Percentiles rank a stretch among this genome's conserved stretches.
phyloP scores from a whole-genome alignment of 2,888 invertebrate species.

The Ametastegia equiseti region DNA sequence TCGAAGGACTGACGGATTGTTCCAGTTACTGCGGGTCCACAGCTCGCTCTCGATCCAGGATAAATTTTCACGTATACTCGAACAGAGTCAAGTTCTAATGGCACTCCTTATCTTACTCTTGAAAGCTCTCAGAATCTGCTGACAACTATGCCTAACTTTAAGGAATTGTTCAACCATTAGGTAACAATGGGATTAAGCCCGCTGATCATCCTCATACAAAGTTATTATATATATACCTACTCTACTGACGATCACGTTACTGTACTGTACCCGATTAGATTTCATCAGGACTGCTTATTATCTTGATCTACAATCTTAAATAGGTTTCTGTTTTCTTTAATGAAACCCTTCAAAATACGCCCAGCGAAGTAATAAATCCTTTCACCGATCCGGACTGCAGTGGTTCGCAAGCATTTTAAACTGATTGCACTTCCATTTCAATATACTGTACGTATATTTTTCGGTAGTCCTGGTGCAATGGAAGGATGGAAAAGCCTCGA shows the following conservation, averaged over 20 bases:
- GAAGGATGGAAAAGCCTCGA: not conserved
- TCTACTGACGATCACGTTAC: not conserved
- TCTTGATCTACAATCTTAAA: not conserved
- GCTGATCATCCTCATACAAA: not conserved
- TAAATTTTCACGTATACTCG: not conserved
- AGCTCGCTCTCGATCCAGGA: not conserved
- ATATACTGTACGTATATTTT: not conserved
- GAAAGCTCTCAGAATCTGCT: slow-evolving; percentile 17
- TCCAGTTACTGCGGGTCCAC: not conserved
- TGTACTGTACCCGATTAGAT: not conserved
- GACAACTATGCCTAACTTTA: slow-evolving; percentile 9
- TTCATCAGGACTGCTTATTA: not conserved
- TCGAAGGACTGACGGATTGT: not conserved
- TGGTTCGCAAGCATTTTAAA: not conserved
- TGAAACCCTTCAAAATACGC: not conserved
- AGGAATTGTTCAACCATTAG: slow-evolving; percentile 34
- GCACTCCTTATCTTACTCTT: slow-evolving; percentile 2
- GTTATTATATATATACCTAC: slow-evolving; percentile 1
- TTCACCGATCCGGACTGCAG: not conserved
- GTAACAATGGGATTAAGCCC: slow-evolving; percentile 16
- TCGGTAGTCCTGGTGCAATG: not conserved
- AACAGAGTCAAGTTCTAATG: slow-evolving; percentile 20
- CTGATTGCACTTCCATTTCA: not conserved
- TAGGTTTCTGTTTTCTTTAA: not conserved
- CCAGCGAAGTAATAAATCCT: not conserved